Percentiles rank a stretch among this genome's conserved stretches.
Conservation (phyloP, 2,888 invertebrate species). For the Dyspetes luteomarginatus region DNA sequence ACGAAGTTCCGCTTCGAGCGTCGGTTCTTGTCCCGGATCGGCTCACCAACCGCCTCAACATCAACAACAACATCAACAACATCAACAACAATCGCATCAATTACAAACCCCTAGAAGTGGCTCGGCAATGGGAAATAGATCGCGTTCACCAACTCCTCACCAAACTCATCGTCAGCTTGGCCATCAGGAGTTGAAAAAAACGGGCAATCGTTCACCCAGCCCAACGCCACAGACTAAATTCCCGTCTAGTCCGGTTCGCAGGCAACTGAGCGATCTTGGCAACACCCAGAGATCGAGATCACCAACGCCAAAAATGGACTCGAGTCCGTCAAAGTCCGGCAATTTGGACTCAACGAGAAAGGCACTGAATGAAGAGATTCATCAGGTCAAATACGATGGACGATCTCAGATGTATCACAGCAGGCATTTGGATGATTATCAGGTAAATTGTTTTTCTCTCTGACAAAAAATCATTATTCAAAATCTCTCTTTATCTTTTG, state of each 20-base stretch:
- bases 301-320: slow-evolving; percentile 83
- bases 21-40: slow-evolving; percentile 82
- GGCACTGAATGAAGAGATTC: slow-evolving; percentile 71
- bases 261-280: slow-evolving; percentile 72
- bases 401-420: slow-evolving; percentile 73
- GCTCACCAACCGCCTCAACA: slow-evolving; percentile 72
- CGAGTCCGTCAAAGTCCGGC: slow-evolving; percentile 71
- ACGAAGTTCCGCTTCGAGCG: slow-evolving; percentile 84
- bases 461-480: not conserved
- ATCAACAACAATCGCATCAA: slow-evolving; percentile 71
- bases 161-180: slow-evolving; percentile 69
- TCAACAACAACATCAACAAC: slow-evolving; percentile 69
- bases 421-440: slow-evolving; percentile 74
- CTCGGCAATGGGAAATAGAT: slow-evolving; percentile 79
- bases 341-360: slow-evolving; percentile 68
- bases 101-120: slow-evolving; percentile 83
- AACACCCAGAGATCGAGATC: slow-evolving; percentile 78
- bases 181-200: slow-evolving; percentile 72
- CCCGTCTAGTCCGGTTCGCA: slow-evolving; percentile 78
- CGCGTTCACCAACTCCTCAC: slow-evolving; percentile 84
- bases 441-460: slow-evolving; percentile 68
- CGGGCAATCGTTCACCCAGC: slow-evolving; percentile 84
- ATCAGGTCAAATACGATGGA: slow-evolving; percentile 71
- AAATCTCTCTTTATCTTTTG: not conserved
- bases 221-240: slow-evolving; percentile 85